phyloP scores from a whole-genome alignment of 2,113 vertebrate genomes.

The Diadophis punctatus region DNA sequence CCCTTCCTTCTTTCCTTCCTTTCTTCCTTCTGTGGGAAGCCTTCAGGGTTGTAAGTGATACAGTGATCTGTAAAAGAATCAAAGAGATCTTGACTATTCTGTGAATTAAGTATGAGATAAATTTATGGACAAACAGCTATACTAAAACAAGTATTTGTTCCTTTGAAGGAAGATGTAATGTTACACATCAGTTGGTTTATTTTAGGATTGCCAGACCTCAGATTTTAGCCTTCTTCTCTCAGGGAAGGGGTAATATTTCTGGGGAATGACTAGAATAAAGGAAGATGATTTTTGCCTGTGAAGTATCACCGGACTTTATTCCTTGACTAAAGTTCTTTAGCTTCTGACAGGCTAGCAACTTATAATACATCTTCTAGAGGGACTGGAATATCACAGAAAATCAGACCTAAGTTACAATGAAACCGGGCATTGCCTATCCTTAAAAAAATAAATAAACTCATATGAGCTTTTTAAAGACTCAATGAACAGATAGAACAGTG shows the following conservation, averaged over 20 bases:
- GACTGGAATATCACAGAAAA: background rate
- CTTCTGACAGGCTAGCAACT: background rate
- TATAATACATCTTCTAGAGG: background rate
- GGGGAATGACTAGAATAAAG: background rate
- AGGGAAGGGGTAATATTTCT: background rate
- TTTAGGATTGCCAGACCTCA: background rate
- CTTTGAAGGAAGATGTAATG: background rate
- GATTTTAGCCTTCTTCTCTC: background rate
- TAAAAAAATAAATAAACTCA: background rate
- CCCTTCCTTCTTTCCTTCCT: background rate
- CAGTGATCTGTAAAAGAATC: background rate
- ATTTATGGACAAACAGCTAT: background rate
- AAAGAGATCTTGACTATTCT: background rate
- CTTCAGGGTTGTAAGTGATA: background rate
- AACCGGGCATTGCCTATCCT: background rate
- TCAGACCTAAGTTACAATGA: background rate
- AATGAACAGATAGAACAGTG: background rate
- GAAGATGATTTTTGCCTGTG: background rate
- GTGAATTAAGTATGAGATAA: background rate
- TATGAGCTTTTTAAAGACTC: background rate
- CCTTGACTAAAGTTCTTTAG: background rate
- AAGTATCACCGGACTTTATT: background rate
- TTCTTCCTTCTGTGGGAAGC: background rate
- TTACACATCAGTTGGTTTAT: background rate
- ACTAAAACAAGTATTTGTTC: background rate